Evolutionary conservation across 1,140 invertebrate species (phyloP), one percentile per base, ranked within the genome.

Genomic region (Lethrus apterus): DNA sequence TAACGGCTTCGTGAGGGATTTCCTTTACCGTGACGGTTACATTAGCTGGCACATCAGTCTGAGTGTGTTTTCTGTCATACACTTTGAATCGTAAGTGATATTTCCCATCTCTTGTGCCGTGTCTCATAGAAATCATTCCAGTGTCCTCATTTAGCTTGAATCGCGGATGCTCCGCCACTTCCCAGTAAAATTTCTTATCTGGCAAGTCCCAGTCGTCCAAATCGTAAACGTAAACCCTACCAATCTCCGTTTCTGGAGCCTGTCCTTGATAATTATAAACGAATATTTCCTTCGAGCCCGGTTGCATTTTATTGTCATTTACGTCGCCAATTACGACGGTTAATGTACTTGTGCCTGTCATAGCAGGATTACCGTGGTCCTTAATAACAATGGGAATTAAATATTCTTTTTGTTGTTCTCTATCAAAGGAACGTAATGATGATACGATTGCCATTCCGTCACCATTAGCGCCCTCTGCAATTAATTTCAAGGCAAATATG

Each of bases 291-390:
- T 98, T 98, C 1, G 85, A 86, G 0, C 94, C 94, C 0, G 91
- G 87, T 61, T 91, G 85, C 89, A 97, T 97, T 70, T 92, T 90
- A 69, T 98, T 96, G 61, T 98, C 93, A 65, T 98, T 98, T 1
- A 89, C 83, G 63, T 94, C 93, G 14, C 93, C 93, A 57, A 98
- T 96, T 14, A 94, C 88, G 4, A 98, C 89, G 0, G 90, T 95
- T 3, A 98, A 65, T 0, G 91, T 96, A 55, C 89, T 93, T 2
- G 93, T 95, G 46, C 92, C 93, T 29, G 90, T 93, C 86, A 93
- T 92, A 0, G 85, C 83, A 7, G 83, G 88, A 62, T 80, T 89
- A 35, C 85, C 89, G 53, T 83, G 87, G 71, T 87, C 87, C 71
- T 91, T 93, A 49, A 94, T 94, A 3, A 94, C 85, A 61, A 95